Percentiles rank a stretch among this genome's conserved stretches.
Evolutionary conservation across 2,888 invertebrate species (phyloP).

Genomic region (Elysia crispata): DNA sequence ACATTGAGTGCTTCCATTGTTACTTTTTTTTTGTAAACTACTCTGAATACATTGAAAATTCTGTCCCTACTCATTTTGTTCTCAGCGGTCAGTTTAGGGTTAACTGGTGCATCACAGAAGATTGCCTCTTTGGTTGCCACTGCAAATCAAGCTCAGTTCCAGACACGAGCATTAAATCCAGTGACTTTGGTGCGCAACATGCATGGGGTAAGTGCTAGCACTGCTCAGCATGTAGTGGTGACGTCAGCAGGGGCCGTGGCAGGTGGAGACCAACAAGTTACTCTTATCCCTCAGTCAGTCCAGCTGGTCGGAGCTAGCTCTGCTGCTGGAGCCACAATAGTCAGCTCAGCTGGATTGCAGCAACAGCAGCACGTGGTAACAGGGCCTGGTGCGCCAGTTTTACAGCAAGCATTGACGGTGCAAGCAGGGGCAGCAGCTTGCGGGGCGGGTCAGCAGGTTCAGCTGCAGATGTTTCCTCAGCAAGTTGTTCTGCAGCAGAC

Average conservation of each 20-base stretch:
- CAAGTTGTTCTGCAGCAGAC: conserved; percentile 52
- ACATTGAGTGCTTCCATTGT: too few species aligned
- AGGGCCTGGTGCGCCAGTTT: conserved; percentile 12
- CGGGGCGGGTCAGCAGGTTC: conserved; percentile 56
- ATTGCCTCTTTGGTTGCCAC: conserved; percentile 55
- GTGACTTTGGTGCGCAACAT: conserved; percentile 52
- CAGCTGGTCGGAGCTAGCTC: conserved; percentile 56
- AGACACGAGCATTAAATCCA: conserved; percentile 45
- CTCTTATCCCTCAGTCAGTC: conserved; percentile 52
- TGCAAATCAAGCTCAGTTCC: conserved; percentile 52
- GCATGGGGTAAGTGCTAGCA: conserved; percentile 30
- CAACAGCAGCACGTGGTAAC: conserved; percentile 21
- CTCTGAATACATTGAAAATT: neutral
- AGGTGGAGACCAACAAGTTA: conserved; percentile 46
- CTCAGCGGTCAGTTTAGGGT: conserved; percentile 45
- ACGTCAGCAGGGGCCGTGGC: conserved; percentile 49
- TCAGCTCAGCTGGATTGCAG: conserved; percentile 13
- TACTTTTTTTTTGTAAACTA: neutral
- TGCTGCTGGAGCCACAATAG: neutral
- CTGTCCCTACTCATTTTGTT: neutral
- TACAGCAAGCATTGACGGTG: neutral
- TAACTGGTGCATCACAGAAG: conserved; percentile 54
- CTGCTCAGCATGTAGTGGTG: conserved; percentile 44
- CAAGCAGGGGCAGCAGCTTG: conserved; percentile 40
- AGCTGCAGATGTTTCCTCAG: conserved; percentile 52